These are phyloP conservation scores for Netelia inedita DNA, from an alignment of 2,888 invertebrate genomes.

Conservation along the genomic window DNA sequence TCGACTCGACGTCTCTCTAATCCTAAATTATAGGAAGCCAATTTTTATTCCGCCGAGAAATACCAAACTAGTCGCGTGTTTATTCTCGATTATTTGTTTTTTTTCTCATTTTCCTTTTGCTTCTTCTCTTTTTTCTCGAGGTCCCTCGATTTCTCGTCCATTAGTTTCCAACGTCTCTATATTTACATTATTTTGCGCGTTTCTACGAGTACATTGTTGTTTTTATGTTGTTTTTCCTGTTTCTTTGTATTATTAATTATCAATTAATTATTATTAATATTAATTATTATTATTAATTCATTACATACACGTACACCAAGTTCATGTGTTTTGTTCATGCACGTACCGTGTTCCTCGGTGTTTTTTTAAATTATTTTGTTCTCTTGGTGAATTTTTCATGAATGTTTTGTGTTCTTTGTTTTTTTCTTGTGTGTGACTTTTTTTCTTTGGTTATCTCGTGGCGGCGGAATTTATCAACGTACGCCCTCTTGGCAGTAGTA, in stretches of 20 bases:
- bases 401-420: slow-evolving; percentile 21
- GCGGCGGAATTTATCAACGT: slow-evolving; percentile 66
- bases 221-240: no score
- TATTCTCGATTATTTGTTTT: not conserved
- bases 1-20: slow-evolving; percentile 18
- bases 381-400: slow-evolving; percentile 5
- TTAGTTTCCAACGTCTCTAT: slow-evolving; percentile 7
- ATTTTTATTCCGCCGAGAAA: slow-evolving; percentile 53
- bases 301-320: slow-evolving; percentile 54
- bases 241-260: slow-evolving; percentile 17
- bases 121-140: not conserved
- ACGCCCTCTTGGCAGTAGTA: slow-evolving; percentile 66
- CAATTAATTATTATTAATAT: not conserved
- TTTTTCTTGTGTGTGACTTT: not conserved
- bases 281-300: slow-evolving; percentile 2
- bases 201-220: slow-evolving; percentile 50
- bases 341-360: slow-evolving; percentile 42
- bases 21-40: slow-evolving; percentile 65
- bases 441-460: slow-evolving; percentile 59
- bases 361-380: slow-evolving; percentile 32
- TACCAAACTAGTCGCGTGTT: not conserved
- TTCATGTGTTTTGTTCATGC: slow-evolving; percentile 40
- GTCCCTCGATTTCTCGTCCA: slow-evolving; percentile 17
- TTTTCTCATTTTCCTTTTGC: slow-evolving; percentile 7
- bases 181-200: slow-evolving; percentile 64